Evolutionary conservation across 2,113 vertebrate genomes (phyloP), one percentile per base, ranked within the genome.

Genomic region (Corythoichthys haematopterus): DNA sequence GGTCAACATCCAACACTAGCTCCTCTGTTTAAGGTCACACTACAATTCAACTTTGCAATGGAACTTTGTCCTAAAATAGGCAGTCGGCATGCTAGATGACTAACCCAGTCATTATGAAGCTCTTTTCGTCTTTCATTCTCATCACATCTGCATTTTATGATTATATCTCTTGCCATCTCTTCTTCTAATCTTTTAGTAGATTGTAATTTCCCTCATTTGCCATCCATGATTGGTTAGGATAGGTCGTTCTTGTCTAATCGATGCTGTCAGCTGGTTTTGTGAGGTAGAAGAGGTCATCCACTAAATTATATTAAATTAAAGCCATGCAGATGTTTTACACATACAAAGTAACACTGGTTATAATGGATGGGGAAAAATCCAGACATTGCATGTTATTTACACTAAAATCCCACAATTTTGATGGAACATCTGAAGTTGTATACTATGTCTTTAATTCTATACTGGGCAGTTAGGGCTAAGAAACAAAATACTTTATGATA

Each of bases 1-100:
- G 75, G 71, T 84, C 75, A 76, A 38, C 60, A 55, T 68, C 56
- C 69, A 74, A 80, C 75, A 65, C 68, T 73, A 62, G 61, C 64
- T 43, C 10, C n/a, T 61, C 78, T 75, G 77, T 78, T 63, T 8
- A 16, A 52, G 28, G 59, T 60, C 71, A 78, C 65, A 68, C 6
- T 53, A 65, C 64, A 74, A 74, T 64, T 80, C 6, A 6, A 15
- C 65, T 69, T 50, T 11, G 9, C 6, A 28, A 57, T 36, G 40
- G 38, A 57, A 40, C 40, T 43, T 43, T 45, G 51, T 33, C 65
- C 74, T 60, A 63, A 88, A 84, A 74, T 55, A 80, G 50, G 52
- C 40, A 0, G 4, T 36, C 38, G 1, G 43, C 65, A 64, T 33
- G 64, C 59, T 48, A 14, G 74, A 48, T 16, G 40, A 50, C 36